These are phyloP conservation scores for Entomobrya proxima DNA, from an alignment of 2,888 invertebrate genomes.

Conservation along the genomic window DNA sequence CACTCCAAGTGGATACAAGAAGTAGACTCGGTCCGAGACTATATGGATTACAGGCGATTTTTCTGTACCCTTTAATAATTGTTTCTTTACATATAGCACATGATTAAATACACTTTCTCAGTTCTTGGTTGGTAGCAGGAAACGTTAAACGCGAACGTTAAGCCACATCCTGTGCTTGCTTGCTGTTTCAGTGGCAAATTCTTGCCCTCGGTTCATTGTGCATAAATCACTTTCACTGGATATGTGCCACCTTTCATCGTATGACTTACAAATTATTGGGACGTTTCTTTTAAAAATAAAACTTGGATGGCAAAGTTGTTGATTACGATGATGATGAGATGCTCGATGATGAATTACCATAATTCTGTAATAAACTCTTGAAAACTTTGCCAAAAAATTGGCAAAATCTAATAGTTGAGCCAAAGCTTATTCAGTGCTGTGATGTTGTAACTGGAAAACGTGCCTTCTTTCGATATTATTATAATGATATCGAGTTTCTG, in stretches of 20 bases:
- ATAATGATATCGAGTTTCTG: not conserved
- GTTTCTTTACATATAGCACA: too few species aligned
- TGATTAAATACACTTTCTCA: too few species aligned
- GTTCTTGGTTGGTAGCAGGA: too few species aligned
- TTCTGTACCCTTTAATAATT: too few species aligned
- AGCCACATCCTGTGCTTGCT: not conserved
- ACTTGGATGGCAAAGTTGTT: not conserved
- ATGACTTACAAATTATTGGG: not conserved
- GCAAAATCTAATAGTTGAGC: too few species aligned
- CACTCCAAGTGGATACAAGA: not conserved
- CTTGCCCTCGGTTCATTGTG: not conserved
- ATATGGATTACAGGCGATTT: not conserved
- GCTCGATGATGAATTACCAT: not conserved
- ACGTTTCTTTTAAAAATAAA: not conserved
- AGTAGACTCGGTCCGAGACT: not conserved
- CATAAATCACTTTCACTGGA: not conserved
- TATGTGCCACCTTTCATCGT: not conserved
- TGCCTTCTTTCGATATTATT: not conserved
- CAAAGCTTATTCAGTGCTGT: not conserved
- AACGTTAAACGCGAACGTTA: not conserved
- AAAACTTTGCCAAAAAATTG: not conserved
- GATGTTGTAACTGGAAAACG: not conserved
- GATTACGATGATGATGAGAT: not conserved
- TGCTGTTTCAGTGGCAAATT: not conserved
- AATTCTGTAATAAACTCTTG: not conserved